A percentile compares a stretch with the other conserved stretches of the same genome.
Evolutionary conservation across 2,113 vertebrate species (phyloP).

Genomic region (Percopsis transmontana): DNA sequence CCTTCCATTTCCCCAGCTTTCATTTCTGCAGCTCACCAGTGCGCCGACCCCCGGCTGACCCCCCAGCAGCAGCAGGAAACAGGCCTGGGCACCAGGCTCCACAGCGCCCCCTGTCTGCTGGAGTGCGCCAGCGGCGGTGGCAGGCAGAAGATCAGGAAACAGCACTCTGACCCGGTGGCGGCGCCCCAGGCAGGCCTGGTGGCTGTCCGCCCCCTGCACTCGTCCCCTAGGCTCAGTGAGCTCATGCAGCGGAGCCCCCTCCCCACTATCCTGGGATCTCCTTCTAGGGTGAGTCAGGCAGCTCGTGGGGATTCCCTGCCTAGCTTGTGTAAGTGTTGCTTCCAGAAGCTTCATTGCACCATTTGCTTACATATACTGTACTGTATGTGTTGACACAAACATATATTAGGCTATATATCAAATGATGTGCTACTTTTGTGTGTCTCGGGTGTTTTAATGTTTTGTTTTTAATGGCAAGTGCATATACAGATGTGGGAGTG

Average conservation of each 20-base stretch:
- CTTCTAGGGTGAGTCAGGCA: slow-evolving; percentile 82
- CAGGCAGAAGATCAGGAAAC: slow-evolving; percentile 91
- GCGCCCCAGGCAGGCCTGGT: slow-evolving; percentile 60
- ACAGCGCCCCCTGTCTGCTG: slow-evolving; percentile 94
- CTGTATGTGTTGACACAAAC: too few relatives aligned
- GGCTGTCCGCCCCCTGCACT: slow-evolving; percentile 83
- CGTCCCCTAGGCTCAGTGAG: slow-evolving; percentile 91
- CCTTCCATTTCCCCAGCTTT: background rate
- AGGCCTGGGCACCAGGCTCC: slow-evolving; percentile 89
- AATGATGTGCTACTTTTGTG: too few relatives aligned
- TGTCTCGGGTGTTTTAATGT: too few relatives aligned
- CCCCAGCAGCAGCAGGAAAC: slow-evolving; percentile 58
- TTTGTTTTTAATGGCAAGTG: too few relatives aligned
- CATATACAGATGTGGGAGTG: too few relatives aligned
- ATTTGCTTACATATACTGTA: too few relatives aligned
- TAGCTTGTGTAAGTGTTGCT: background rate
- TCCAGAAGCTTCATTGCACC: too few relatives aligned
- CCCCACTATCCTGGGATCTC: slow-evolving; percentile 93
- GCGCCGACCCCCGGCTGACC: slow-evolving; percentile 44
- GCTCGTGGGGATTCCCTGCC: background rate
- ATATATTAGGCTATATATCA: too few relatives aligned
- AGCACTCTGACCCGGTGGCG: slow-evolving; percentile 88
- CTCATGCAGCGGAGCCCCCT: slow-evolving; percentile 93
- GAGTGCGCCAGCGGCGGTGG: slow-evolving; percentile 81
- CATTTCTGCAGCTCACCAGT: slow-evolving; percentile 42